Percentiles rank a stretch among this genome's conserved stretches.
Conservation (phyloP, 2,888 invertebrate genomes). For the Chrysopilus asiliformis region DNA sequence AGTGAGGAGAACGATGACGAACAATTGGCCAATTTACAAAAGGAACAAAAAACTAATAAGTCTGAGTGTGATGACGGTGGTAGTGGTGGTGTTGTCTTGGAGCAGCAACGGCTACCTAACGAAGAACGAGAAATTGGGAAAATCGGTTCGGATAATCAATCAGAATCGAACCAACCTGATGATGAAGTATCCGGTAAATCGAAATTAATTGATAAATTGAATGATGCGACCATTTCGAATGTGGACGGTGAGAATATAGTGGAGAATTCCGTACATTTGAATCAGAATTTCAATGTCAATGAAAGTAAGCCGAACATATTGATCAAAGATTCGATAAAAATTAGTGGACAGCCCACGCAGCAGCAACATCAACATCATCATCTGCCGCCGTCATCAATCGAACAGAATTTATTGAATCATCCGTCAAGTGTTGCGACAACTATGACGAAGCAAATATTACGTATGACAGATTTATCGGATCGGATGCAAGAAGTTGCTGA, state of each 20-base stretch:
- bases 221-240: not conserved
- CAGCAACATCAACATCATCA: not conserved
- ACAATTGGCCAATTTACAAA: not conserved
- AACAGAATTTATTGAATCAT: not conserved
- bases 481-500: slow-evolving; percentile 52
- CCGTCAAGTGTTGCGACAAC: not conserved
- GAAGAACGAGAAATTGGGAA: too few species aligned
- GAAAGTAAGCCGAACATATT: not conserved
- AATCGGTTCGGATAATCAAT: not conserved
- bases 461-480: slow-evolving; percentile 35
- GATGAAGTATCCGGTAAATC: not conserved
- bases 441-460: not conserved
- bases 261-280: not conserved
- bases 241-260: not conserved
- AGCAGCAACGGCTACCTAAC: too few species aligned
- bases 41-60: not conserved
- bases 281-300: not conserved
- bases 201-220: not conserved
- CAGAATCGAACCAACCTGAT: not conserved
- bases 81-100: slow-evolving; percentile 12
- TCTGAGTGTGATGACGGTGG: not conserved
- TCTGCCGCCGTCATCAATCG: not conserved
- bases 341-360: not conserved
- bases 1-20: slow-evolving; percentile 37
- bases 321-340: not conserved